phyloP scores from a whole-genome alignment of 2,888 invertebrate genomes.

The Mythimna loreyi region DNA sequence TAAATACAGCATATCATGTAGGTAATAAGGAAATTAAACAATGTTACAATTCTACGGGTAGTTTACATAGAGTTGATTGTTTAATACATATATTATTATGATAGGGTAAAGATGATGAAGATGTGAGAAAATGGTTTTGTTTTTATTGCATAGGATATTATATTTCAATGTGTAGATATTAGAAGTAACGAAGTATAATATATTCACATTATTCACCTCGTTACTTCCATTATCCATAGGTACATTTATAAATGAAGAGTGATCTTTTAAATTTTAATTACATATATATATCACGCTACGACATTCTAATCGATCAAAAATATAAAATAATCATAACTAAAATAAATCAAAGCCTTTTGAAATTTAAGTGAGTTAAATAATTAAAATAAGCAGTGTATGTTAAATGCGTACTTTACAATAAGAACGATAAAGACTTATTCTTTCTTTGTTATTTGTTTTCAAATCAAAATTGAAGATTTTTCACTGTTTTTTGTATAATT shows the following conservation, averaged over 20 bases:
- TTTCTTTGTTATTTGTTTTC: too few relatives aligned
- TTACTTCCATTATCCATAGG: neutral
- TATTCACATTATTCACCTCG: neutral
- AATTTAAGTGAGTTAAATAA: neutral
- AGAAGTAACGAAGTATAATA: too few relatives aligned
- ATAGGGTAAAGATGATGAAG: constrained; percentile 3
- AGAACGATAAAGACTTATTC: neutral
- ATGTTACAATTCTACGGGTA: constrained; percentile 9
- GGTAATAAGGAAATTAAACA: constrained; percentile 50
- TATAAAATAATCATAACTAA: too few relatives aligned
- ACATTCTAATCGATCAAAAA: neutral
- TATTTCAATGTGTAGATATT: neutral
- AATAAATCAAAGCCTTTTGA: neutral
- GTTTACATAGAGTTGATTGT: constrained; percentile 15
- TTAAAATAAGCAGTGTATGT: neutral
- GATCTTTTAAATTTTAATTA: too few relatives aligned
- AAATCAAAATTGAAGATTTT: too few relatives aligned
- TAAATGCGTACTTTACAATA: neutral
- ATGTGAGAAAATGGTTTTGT: neutral
- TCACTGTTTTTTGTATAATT: too few relatives aligned
- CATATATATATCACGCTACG: neutral
- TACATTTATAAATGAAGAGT: neutral
- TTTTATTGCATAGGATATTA: neutral
- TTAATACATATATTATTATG: constrained; percentile 7
- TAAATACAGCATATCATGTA: constrained; percentile 20